Percentiles rank a stretch among this genome's conserved stretches.
These are phyloP conservation scores for Argya squamiceps DNA, from an alignment of 2,797 vertebrate genomes.

Conservation along the genomic window DNA sequence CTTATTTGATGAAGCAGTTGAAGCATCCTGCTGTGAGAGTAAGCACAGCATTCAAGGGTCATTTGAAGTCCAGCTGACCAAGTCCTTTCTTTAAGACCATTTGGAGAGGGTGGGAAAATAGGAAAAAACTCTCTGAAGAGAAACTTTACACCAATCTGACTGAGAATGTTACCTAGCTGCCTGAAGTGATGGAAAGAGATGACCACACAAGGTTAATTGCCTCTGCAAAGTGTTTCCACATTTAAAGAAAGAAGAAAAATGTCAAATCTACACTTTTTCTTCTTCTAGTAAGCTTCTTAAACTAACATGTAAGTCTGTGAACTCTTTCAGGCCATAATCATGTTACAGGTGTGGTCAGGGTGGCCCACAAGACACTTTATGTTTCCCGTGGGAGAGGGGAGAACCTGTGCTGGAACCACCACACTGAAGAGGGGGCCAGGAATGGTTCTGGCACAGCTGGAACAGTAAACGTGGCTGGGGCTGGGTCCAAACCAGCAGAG, in stretches of 20 bases:
- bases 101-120: neutral
- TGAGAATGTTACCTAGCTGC: neutral
- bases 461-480: neutral
- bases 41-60: constrained; percentile 55
- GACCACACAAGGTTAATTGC: constrained; percentile 46
- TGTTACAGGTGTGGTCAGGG: neutral
- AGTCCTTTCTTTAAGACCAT: constrained; percentile 16
- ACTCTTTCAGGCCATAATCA: neutral
- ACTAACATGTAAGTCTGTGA: neutral
- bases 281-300: neutral
- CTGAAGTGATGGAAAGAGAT: neutral
- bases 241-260: constrained; percentile 13
- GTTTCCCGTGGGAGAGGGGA: neutral
- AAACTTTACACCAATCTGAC: neutral
- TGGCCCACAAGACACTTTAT: neutral
- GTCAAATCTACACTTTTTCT: neutral
- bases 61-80: constrained; percentile 53
- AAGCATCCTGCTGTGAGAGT: constrained; percentile 43
- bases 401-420: neutral
- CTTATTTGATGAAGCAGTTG: constrained; percentile 55
- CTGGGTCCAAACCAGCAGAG: neutral
- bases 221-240: constrained; percentile 37
- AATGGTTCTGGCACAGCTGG: neutral
- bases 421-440: neutral
- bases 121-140: neutral